Percentiles rank a stretch among this genome's conserved stretches.
These are phyloP conservation scores for Tanypteryx hageni DNA, from an alignment of 2,888 invertebrate species.

Conservation along the genomic window DNA sequence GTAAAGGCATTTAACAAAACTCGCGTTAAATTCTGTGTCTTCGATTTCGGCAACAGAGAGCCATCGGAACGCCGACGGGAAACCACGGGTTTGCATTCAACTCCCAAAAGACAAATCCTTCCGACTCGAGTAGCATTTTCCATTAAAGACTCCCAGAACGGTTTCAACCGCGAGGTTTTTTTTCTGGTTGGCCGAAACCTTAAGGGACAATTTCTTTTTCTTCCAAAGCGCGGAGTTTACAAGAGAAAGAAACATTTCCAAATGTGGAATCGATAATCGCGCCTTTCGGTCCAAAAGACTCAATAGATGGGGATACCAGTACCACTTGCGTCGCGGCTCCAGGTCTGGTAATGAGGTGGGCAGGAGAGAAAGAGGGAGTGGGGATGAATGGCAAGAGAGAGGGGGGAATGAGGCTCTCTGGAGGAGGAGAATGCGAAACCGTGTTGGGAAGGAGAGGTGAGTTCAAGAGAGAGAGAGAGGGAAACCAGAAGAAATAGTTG, in stretches of 20 bases:
- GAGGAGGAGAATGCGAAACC: too few relatives aligned
- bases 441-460: too few relatives aligned
- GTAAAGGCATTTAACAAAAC: too few relatives aligned
- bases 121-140: not conserved
- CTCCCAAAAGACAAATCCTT: not conserved
- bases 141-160: not conserved
- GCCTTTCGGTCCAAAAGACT: not conserved
- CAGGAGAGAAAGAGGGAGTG: not conserved
- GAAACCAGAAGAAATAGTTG: not conserved
- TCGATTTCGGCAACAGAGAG: not conserved
- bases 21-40: not conserved
- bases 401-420: not conserved
- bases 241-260: conserved; percentile 6
- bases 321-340: not conserved
- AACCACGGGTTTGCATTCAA: not conserved
- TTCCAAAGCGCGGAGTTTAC: not conserved
- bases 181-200: conserved; percentile 11
- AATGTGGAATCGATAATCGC: not conserved
- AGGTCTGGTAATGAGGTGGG: not conserved
- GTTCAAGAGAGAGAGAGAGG: not conserved
- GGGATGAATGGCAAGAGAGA: not conserved
- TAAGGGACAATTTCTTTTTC: not conserved
- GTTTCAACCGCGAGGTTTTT: not conserved
- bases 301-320: not conserved
- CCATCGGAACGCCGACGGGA: not conserved